Conservation (phyloP, 2,888 invertebrate genomes). For the Anthrax anthrax region DNA sequence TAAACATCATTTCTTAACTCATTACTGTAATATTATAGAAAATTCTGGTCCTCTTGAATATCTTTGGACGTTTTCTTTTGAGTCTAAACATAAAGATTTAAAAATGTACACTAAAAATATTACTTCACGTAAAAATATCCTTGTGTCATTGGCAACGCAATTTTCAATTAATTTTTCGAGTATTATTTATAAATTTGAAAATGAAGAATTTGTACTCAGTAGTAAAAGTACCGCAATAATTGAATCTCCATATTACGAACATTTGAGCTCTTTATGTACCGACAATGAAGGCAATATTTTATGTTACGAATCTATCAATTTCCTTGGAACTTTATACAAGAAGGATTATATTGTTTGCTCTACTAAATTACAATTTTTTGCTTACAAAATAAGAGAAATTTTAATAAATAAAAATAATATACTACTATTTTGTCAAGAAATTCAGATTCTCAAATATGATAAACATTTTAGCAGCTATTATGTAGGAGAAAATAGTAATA, state of each 20-base stretch:
- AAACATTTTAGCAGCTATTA: neutral
- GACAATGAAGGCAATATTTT: neutral
- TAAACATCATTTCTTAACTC: neutral
- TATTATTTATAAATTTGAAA: neutral
- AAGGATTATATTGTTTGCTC: neutral
- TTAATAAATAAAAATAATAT: neutral
- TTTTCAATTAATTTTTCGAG: neutral
- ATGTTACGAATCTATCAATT: neutral
- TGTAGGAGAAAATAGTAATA: neutral
- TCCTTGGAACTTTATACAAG: neutral
- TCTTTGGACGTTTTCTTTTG: neutral
- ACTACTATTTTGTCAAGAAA: neutral
- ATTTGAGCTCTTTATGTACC: neutral
- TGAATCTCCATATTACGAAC: neutral
- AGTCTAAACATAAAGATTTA: conserved; percentile 1
- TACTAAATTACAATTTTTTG: neutral
- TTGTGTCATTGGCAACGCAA: neutral
- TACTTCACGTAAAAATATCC: neutral
- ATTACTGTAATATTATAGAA: neutral
- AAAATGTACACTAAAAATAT: conserved; percentile 1
- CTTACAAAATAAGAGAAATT: neutral
- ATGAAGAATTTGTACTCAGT: neutral
- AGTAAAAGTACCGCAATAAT: neutral
- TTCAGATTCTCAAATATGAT: neutral
- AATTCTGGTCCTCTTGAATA: neutral